Base-by-base conservation (phyloP, 2,888 invertebrate genomes). In the Drosophila stalkeri region DNA sequence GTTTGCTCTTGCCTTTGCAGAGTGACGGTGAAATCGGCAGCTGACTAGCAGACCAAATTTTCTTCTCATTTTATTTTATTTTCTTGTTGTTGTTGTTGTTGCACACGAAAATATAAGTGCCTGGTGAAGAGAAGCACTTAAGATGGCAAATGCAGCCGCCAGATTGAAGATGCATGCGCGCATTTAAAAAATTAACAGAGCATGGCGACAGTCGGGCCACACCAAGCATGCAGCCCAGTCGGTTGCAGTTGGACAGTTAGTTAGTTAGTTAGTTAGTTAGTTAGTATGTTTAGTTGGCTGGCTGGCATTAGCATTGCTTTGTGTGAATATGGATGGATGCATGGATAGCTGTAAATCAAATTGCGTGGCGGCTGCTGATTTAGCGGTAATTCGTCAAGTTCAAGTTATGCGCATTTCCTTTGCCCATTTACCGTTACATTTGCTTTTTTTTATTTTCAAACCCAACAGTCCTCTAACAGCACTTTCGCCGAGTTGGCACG, bases 351-450 rank as follows among this genome's bases (percentile, higher is more conserved):
- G 71, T 75, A 78, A 78, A 75, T 61, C 79, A 79, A 79, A 69
- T 54, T 64, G 72, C 79, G 79, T 75, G 78, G 78, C 75, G 72
- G 56, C 67, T 64, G 67, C 59, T 51, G 52, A 62, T 41, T 49
- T 75, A 61, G 74, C 74, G 61, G 77, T 71, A 75, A 75, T 75
- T 73, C 77, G 77, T 77, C 77, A 77, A 77, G 77, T 77, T 77
- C 85, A 84, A 84, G 84, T 84, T 84, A 86, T 86, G 85, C 85
- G 74, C 87, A 84, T 86, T 85, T 85, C 87, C 87, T 86, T 86
- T 85, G 87, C 78, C 72, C 72, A 85, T 72, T 76, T 78, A 86
- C 87, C 87, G 84, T 84, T 83, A 83, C 77, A 64, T 55, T 27
- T n/a, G n/a, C n/a, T 46, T 71, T 68, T 49, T 65, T 12, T 44